Percentiles rank a stretch among this genome's conserved stretches.
Conservation (phyloP, 2,888 invertebrate species). For the Mimas tiliae region DNA sequence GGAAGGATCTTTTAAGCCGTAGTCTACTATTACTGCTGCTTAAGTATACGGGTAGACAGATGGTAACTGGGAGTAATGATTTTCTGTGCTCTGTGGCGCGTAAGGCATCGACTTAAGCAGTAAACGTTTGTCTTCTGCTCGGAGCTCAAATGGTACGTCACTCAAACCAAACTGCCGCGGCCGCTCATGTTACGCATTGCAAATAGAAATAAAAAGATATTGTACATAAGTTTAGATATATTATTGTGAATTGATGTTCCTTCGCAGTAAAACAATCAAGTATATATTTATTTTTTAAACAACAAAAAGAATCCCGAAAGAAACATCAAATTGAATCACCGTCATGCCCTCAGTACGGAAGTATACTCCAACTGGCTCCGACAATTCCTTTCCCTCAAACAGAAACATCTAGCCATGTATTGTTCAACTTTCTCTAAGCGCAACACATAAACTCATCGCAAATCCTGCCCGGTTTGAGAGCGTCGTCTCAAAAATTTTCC, state of each 20-base stretch:
- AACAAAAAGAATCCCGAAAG: constrained; percentile 38
- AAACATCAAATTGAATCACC: constrained; percentile 45
- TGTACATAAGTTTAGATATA: neutral
- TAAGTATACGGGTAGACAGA: no score
- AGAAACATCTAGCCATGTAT: constrained; percentile 54
- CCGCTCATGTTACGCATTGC: no score
- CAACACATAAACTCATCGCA: constrained; percentile 69
- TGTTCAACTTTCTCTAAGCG: constrained; percentile 65
- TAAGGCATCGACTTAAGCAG: no score
- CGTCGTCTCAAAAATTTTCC: constrained; percentile 67
- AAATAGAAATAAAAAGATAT: no score
- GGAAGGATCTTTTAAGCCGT: no score
- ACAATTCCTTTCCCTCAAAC: constrained; percentile 49
- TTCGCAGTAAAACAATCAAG: constrained; percentile 36
- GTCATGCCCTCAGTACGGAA: constrained; percentile 32
- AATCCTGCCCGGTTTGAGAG: constrained; percentile 65
- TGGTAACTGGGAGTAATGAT: no score
- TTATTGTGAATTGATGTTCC: neutral
- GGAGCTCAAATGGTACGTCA: no score
- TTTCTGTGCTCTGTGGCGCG: no score
- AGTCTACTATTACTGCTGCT: no score
- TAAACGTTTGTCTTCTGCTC: no score
- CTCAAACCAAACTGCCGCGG: no score
- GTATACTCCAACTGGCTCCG: constrained; percentile 41
- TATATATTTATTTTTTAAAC: constrained; percentile 37